Evolutionary conservation across 2,888 invertebrate species (phyloP).

Genomic region (Chouioia cunea): DNA sequence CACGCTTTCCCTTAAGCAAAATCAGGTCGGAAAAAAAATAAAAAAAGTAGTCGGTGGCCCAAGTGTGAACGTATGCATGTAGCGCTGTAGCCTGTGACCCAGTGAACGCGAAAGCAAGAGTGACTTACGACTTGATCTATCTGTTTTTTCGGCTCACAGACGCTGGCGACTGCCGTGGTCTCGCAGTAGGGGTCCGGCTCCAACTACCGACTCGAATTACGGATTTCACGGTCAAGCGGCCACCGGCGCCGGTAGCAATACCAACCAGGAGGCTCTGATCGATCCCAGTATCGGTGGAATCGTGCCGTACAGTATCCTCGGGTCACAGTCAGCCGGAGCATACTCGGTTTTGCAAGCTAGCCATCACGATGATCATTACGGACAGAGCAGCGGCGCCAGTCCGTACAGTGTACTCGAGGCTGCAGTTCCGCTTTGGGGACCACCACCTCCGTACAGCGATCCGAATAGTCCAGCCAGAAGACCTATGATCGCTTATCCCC

Average conservation of each 20-base stretch:
- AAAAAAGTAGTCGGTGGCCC: conserved; percentile 3
- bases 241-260: conserved; percentile 52
- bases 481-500: conserved; percentile 58
- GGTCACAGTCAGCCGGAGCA: conserved; percentile 57
- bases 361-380: conserved; percentile 26
- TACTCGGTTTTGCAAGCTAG: conserved; percentile 58
- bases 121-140: too few species aligned
- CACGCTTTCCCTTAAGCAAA: neutral
- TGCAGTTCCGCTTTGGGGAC: conserved; percentile 79
- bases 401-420: conserved; percentile 65
- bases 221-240: conserved; percentile 68
- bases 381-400: conserved; percentile 47
- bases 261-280: conserved; percentile 60
- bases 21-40: conserved; percentile 5
- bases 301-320: conserved; percentile 74
- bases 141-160: conserved; percentile 51
- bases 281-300: conserved; percentile 68
- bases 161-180: conserved; percentile 69
- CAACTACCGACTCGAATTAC: conserved; percentile 81
- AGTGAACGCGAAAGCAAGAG: too few species aligned
- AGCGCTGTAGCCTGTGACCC: too few species aligned
- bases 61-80: too few species aligned
- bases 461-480: conserved; percentile 79
- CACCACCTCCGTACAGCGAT: conserved; percentile 89
- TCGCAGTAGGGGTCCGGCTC: conserved; percentile 64